Conservation (phyloP, 2,888 invertebrate genomes). For the Spicauda simplicius region DNA sequence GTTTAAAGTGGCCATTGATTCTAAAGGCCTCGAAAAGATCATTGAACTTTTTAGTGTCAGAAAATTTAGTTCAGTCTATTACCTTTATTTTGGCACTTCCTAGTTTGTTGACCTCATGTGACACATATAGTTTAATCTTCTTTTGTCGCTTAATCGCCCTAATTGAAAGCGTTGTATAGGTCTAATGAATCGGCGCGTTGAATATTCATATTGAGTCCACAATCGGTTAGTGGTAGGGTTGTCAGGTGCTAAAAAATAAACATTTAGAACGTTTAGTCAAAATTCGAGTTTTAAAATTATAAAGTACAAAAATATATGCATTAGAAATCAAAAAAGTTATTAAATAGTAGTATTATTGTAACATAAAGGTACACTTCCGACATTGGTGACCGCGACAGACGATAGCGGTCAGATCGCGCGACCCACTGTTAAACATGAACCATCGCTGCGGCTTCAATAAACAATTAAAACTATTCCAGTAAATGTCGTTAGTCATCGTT, state of each 20-base stretch:
- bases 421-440: too few relatives aligned
- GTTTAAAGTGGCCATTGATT: neutral
- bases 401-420: too few relatives aligned
- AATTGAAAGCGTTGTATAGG: conserved; percentile 40
- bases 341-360: too few relatives aligned
- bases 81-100: conserved; percentile 4
- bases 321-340: too few relatives aligned
- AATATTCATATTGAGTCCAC: conserved; percentile 38
- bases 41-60: conserved; percentile 16
- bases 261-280: too few relatives aligned
- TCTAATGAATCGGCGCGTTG: conserved; percentile 36
- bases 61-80: conserved; percentile 6
- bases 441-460: too few relatives aligned
- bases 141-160: conserved; percentile 42
- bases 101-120: conserved; percentile 41
- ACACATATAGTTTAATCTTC: conserved; percentile 40
- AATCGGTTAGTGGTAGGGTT: conserved; percentile 17
- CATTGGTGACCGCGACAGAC: too few relatives aligned
- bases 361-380: too few relatives aligned
- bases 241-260: neutral
- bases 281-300: too few relatives aligned
- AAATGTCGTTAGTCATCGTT: neutral
- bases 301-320: too few relatives aligned
- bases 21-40: conserved; percentile 3
- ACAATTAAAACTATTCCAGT: neutral